Base-by-base conservation (phyloP, 23 tunicate species). In the Phallusia fumigata region DNA sequence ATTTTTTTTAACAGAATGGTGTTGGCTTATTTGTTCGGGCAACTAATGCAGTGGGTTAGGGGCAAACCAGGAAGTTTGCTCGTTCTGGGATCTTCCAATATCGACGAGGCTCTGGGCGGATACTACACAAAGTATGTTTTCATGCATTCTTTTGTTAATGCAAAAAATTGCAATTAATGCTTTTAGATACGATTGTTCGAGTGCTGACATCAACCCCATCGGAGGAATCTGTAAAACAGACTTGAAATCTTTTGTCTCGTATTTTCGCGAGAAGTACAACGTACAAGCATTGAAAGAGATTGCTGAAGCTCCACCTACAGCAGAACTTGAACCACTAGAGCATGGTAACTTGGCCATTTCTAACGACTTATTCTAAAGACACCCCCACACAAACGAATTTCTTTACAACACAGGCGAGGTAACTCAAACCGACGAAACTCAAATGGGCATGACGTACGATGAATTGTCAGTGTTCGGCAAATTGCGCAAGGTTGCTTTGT, bases 391-490 rank as follows among this genome's bases (percentile, higher is more conserved):
- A n/a, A n/a, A n/a, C n/a, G n/a, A n/a, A n/a, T n/a, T n/a, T n/a
- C n/a, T n/a, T n/a, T n/a, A n/a, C 69, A 21, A 6, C 34, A 16
- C 73, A 87, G 97, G 97, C 19, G 75, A 84, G 79, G 44, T 88
- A 10, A 74, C 88, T 0, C 98, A 94, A 65, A 94, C 98, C 3
- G 98, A 94, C 52, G 98, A 89, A 64, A 75, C 34, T 34, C 94
- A 94, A 75, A 94, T 94, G 98, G 98, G 98, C 13, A 94, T 94
- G 98, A 94, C 98, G 0, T 94, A 94, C 52, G 81, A 89, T 13
- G 98, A 94, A 51, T 53, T 94, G 50, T 86, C 93, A 0, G 77
- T 65, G 21, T 94, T 74, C 85, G 98, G 98, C 16, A 82, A 65
- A 33, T 73, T 94, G 73, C 78, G 98, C 35, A 88, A 89, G 47